A percentile compares a stretch with the other conserved stretches of the same genome.
phyloP scores from a whole-genome alignment of 2,113 vertebrate species.

The Tylochromis polylepis region DNA sequence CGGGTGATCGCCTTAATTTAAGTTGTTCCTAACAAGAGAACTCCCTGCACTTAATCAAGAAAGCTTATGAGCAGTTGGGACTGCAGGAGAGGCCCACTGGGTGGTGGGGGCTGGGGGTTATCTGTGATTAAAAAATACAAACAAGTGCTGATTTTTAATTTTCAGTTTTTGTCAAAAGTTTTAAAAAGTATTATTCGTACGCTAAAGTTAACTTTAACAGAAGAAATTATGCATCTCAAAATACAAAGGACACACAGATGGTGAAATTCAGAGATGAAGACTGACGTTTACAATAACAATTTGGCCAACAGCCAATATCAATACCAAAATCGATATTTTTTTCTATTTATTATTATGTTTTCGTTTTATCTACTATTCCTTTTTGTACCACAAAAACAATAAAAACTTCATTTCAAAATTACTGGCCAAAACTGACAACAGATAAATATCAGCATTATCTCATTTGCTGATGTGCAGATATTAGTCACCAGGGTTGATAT shows the following conservation, averaged over 20 bases:
- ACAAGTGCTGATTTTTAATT: not conserved
- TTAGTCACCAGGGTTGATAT: not conserved
- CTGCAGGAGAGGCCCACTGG: not conserved
- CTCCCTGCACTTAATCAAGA: not conserved
- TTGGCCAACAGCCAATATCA: not conserved
- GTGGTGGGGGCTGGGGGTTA: not conserved
- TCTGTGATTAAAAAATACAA: not conserved
- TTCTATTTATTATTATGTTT: not conserved
- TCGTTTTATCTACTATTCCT: not conserved
- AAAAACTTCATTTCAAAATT: not conserved
- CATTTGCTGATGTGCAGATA: not conserved
- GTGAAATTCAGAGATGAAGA: not conserved
- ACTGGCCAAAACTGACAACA: not conserved
- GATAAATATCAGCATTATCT: not conserved
- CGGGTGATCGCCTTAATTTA: constrained; percentile 17
- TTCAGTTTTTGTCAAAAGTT: not conserved
- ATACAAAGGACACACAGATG: accelerated
- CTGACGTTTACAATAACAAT: not conserved
- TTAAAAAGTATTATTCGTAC: not conserved
- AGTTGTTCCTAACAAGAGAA: not conserved
- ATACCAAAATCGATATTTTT: accelerated
- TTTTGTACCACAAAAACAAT: not conserved
- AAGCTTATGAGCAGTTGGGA: not conserved
- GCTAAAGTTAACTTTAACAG: not conserved
- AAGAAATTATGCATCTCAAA: not conserved